These are phyloP conservation scores for Torymus aiolomorphi DNA, from an alignment of 2,888 invertebrate species.

Conservation along the genomic window DNA sequence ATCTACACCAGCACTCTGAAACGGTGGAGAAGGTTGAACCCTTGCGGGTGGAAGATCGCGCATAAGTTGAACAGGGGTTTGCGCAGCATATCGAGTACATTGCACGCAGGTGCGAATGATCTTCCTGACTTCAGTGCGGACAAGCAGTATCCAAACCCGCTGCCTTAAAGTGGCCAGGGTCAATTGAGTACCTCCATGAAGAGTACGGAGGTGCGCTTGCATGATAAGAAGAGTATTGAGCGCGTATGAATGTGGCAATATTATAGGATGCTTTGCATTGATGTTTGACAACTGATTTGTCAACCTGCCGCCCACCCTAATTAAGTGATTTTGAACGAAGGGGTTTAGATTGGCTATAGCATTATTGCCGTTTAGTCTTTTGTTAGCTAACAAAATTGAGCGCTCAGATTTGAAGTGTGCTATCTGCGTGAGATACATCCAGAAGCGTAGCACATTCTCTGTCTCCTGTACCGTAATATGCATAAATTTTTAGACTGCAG, in stretches of 20 bases:
- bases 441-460: too few species aligned
- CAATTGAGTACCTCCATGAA: background rate
- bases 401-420: too few species aligned
- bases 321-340: background rate
- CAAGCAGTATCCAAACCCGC: background rate
- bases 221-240: background rate
- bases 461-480: too few species aligned
- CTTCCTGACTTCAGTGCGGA: background rate
- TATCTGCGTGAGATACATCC: too few species aligned
- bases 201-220: background rate
- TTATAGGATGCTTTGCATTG: background rate
- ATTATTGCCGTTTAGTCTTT: background rate
- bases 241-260: background rate
- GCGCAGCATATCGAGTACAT: too few species aligned
- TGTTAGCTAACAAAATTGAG: too few species aligned
- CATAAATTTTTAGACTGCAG: too few species aligned
- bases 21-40: background rate
- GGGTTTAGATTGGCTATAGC: background rate
- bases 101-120: too few species aligned
- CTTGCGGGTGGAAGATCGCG: background rate
- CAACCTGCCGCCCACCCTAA: background rate
- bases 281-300: too few species aligned
- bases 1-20: background rate
- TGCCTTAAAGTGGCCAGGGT: background rate
- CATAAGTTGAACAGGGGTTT: background rate